These are phyloP conservation scores for Nycticorax nycticorax DNA, from an alignment of 2,113 vertebrate species.

Conservation along the genomic window DNA sequence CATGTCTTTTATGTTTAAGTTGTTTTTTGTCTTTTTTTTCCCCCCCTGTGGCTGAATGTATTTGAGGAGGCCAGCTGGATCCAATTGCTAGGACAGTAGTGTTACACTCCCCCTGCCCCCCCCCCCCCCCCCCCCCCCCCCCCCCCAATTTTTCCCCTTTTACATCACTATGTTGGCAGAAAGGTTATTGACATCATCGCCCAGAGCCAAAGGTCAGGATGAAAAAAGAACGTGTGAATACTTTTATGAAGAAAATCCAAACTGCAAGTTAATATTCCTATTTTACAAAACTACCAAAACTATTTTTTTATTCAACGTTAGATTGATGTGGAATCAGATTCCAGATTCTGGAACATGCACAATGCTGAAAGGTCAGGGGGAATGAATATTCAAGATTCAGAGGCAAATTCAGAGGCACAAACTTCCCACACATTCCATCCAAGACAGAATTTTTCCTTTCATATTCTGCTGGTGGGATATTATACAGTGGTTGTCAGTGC, in stretches of 20 bases:
- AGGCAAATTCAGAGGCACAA: slow-evolving; percentile 23
- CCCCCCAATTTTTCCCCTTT: slow-evolving; percentile 5
- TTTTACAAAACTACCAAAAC: neutral
- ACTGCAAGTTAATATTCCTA: neutral
- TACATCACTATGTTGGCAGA: slow-evolving; percentile 56
- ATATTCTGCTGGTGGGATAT: slow-evolving; percentile 10
- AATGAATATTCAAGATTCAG: slow-evolving; percentile 46
- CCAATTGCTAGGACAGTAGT: slow-evolving; percentile 51
- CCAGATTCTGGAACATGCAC: slow-evolving; percentile 8
- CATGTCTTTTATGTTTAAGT: neutral
- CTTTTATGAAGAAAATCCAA: slow-evolving; percentile 35
- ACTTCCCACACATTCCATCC: slow-evolving; percentile 49
- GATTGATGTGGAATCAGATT: slow-evolving; percentile 22
- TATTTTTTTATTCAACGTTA: neutral
- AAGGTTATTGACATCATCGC: slow-evolving; percentile 35
- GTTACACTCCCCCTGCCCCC: neutral
- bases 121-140: too few relatives aligned
- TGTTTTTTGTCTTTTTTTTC: neutral
- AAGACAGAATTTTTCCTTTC: slow-evolving; percentile 49
- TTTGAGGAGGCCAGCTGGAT: slow-evolving; percentile 44
- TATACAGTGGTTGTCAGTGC: neutral
- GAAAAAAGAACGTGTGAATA: slow-evolving; percentile 3
- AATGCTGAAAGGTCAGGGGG: slow-evolving; percentile 28
- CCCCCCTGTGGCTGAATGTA: neutral
- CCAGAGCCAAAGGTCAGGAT: slow-evolving; percentile 50